These are phyloP conservation scores for Pseudomyrmex dendroicus DNA, from an alignment of 1,140 invertebrate species.

Conservation along the genomic window DNA sequence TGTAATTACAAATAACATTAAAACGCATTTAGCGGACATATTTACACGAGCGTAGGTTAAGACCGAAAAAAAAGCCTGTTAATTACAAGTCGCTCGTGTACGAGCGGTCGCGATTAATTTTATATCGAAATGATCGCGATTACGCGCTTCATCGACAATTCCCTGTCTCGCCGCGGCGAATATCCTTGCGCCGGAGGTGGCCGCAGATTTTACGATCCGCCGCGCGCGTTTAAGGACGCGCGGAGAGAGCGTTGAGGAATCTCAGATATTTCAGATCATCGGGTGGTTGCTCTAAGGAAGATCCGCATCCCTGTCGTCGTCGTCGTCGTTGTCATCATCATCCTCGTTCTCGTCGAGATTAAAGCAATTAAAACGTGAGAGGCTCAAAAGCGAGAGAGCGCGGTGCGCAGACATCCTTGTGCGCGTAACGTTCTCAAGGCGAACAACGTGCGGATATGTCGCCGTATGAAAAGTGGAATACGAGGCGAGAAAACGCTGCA, in stretches of 20 bases:
- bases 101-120: constrained; percentile 21
- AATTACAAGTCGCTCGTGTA: background rate
- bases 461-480: constrained; percentile 67
- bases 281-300: constrained; percentile 45
- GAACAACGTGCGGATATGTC: constrained; percentile 46
- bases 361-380: constrained; percentile 68
- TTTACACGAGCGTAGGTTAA: background rate
- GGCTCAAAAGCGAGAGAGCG: constrained; percentile 42
- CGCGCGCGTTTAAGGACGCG: constrained; percentile 36
- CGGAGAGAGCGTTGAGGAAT: constrained; percentile 60
- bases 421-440: constrained; percentile 59
- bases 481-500: constrained; percentile 30
- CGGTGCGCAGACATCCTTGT: constrained; percentile 61
- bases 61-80: background rate
- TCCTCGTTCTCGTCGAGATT: constrained; percentile 31
- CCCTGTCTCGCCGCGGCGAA: constrained; percentile 23
- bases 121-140: constrained; percentile 19
- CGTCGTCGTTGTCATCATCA: background rate
- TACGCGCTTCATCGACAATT: constrained; percentile 27
- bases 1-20: background rate
- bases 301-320: constrained; percentile 39
- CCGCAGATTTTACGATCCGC: constrained; percentile 60
- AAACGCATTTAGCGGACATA: background rate
- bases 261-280: constrained; percentile 57
- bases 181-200: constrained; percentile 20